Conservation (phyloP, 2,113 vertebrate species). For the Galbula dea region DNA sequence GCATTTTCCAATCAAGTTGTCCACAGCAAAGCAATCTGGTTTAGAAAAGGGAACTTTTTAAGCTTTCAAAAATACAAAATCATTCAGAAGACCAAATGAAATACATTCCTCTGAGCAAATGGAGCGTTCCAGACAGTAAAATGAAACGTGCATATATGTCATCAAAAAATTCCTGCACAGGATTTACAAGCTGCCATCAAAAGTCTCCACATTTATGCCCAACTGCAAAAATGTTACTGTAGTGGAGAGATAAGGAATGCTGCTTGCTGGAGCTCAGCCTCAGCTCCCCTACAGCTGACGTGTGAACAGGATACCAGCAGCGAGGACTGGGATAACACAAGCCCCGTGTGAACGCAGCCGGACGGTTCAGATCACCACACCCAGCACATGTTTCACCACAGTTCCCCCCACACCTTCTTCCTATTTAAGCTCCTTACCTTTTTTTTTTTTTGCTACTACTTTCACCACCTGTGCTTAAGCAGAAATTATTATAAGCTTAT, state of each 20-base stretch:
- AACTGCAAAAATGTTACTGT: neutral
- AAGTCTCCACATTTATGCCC: neutral
- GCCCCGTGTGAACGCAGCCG: neutral
- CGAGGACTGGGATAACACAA: neutral
- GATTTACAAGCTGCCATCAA: neutral
- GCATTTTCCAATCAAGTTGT: neutral
- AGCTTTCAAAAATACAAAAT: neutral
- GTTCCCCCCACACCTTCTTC: neutral
- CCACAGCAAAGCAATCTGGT: neutral
- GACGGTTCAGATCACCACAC: neutral
- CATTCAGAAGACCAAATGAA: neutral
- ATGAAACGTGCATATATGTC: neutral
- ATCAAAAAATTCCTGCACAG: neutral
- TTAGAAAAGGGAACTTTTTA: neutral
- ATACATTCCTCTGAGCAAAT: neutral
- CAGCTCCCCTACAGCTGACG: neutral
- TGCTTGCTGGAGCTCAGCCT: neutral
- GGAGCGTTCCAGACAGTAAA: neutral
- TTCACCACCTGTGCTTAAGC: slow-evolving; percentile 42
- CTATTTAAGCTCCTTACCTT: neutral
- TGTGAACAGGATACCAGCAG: neutral
- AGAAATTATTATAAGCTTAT: slow-evolving; percentile 60
- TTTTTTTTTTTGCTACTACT: neutral
- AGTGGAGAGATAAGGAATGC: neutral
- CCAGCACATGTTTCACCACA: neutral